Conservation (phyloP, 2,113 vertebrate species). For the Rhinopomastus cyanomelas region DNA sequence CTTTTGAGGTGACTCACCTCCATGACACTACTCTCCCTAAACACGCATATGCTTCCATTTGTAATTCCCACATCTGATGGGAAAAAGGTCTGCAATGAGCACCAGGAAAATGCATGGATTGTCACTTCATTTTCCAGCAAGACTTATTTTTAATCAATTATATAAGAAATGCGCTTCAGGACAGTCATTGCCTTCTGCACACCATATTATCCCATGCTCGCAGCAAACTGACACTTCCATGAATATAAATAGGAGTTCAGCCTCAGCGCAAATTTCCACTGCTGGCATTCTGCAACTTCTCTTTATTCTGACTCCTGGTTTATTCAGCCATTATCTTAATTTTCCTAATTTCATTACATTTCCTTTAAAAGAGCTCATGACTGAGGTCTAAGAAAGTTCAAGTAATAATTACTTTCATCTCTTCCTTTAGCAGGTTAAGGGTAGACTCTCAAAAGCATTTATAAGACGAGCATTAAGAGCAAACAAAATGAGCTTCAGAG, state of each 20-base stretch:
- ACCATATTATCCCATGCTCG: conserved; percentile 16
- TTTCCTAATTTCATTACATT: conserved; percentile 55
- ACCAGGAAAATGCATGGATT: background rate
- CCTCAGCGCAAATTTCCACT: conserved; percentile 63
- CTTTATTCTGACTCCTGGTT: conserved; percentile 68
- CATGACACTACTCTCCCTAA: background rate
- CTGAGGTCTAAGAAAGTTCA: conserved; percentile 67
- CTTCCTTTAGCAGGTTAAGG: conserved; percentile 53
- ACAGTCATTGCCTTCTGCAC: conserved; percentile 1
- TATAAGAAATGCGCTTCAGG: conserved; percentile 43
- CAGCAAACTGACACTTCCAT: background rate
- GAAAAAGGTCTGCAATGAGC: conserved; percentile 3
- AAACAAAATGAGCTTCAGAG: conserved; percentile 57
- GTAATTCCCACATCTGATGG: background rate
- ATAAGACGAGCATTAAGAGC: conserved; percentile 43
- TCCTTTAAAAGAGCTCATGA: conserved; percentile 58
- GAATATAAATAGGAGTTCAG: background rate
- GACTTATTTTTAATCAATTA: conserved; percentile 23
- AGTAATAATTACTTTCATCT: conserved; percentile 39
- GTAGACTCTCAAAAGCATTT: conserved; percentile 45
- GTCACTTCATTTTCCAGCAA: background rate
- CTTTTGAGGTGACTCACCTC: background rate
- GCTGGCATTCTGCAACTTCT: conserved; percentile 51
- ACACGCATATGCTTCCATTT: background rate
- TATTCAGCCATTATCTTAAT: conserved; percentile 60